Percentiles rank a stretch among this genome's conserved stretches.
phyloP scores from a whole-genome alignment of 2,888 invertebrate species.

The Tridacna crocea region DNA sequence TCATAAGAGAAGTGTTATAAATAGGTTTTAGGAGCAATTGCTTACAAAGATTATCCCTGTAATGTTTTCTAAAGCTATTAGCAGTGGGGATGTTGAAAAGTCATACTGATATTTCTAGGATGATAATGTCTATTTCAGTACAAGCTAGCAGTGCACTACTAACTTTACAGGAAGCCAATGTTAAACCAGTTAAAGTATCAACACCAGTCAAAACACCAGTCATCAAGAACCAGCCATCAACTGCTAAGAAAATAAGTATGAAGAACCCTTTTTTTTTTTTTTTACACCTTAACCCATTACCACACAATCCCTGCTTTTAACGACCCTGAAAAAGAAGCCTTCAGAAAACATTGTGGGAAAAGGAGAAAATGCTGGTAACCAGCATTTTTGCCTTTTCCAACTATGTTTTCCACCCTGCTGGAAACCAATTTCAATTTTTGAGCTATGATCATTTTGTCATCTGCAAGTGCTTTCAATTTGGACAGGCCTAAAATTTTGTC shows the following conservation, averaged over 20 bases:
- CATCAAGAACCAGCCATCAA: slow-evolving; percentile 58
- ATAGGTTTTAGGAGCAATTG: no score
- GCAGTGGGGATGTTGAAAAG: neutral
- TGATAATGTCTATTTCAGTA: slow-evolving; percentile 60
- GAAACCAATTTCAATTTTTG: no score
- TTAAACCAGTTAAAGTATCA: slow-evolving; percentile 30
- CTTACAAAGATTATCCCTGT: no score
- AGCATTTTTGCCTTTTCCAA: neutral
- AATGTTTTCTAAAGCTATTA: neutral
- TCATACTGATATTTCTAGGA: no score
- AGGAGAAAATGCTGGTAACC: slow-evolving; percentile 27
- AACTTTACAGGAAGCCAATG: slow-evolving; percentile 82
- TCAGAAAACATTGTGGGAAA: neutral
- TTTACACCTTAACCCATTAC: no score
- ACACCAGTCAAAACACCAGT: slow-evolving; percentile 50
- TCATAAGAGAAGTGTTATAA: no score
- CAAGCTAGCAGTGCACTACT: slow-evolving; percentile 84
- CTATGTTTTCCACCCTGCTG: neutral
- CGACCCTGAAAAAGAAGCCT: neutral
- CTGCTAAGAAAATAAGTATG: slow-evolving; percentile 3
- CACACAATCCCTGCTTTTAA: neutral
- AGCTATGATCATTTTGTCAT: no score
- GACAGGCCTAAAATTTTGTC: no score
- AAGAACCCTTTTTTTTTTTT: no score
- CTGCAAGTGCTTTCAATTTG: no score